These are phyloP conservation scores for Atethmia centrago DNA, from an alignment of 2,888 invertebrate species.

Conservation along the genomic window DNA sequence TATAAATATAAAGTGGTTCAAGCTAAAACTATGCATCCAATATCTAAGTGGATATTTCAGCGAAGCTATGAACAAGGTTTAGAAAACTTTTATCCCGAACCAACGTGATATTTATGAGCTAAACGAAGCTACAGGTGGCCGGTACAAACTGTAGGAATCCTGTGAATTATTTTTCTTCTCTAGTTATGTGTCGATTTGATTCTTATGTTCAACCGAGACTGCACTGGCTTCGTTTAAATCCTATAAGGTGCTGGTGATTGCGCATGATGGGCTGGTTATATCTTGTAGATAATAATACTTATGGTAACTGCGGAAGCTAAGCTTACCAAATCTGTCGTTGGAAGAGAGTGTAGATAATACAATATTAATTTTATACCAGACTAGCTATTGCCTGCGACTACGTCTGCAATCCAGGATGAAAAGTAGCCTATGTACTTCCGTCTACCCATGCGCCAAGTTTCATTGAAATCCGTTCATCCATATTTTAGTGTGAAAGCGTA, in stretches of 20 bases:
- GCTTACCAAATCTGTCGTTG: not conserved
- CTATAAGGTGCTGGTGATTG: not conserved
- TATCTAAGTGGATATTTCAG: constrained; percentile 12
- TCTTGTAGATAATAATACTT: constrained; percentile 1
- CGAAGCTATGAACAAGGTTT: constrained; percentile 29
- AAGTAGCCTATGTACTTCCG: no score
- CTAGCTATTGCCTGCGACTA: no score
- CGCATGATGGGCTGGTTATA: not conserved
- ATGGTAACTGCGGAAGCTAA: not conserved
- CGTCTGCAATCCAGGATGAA: no score
- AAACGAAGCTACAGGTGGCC: constrained; percentile 53
- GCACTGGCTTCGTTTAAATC: not conserved
- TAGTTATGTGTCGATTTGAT: not conserved
- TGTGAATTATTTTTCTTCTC: not conserved
- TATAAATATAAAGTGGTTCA: not conserved
- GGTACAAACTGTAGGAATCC: not conserved
- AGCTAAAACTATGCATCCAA: not conserved
- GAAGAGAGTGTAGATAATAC: not conserved
- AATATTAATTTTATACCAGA: not conserved
- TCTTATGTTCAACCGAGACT: no score
- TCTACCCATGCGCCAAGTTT: no score
- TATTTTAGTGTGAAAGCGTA: no score
- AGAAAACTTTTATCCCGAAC: constrained; percentile 31
- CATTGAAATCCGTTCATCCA: no score
- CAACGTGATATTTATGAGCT: constrained; percentile 43